Conservation (phyloP, 2,888 invertebrate genomes). For the Acronicta aceris region DNA sequence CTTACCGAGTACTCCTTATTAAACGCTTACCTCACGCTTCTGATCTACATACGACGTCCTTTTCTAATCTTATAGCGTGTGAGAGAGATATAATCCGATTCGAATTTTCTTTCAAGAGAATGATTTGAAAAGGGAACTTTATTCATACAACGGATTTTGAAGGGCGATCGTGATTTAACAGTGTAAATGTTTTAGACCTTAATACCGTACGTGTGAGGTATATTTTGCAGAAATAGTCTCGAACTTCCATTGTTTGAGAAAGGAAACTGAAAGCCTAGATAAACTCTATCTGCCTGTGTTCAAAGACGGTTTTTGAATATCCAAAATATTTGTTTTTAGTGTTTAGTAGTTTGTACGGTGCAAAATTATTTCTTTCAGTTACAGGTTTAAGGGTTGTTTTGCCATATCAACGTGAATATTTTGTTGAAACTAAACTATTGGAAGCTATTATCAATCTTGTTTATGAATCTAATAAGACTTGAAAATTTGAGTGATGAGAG, state of each 20-base stretch:
- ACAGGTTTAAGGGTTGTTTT: slow-evolving; percentile 27
- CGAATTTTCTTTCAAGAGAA: slow-evolving; percentile 62
- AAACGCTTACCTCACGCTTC: slow-evolving; percentile 38
- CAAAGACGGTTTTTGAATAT: slow-evolving; percentile 20
- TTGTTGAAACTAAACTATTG: slow-evolving; percentile 51
- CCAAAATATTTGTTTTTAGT: neutral
- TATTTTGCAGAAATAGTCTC: neutral
- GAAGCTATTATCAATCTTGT: slow-evolving; percentile 76
- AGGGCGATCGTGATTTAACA: slow-evolving; percentile 7
- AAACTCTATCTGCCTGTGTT: neutral
- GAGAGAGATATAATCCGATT: slow-evolving; percentile 52
- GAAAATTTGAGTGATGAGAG: slow-evolving; percentile 71
- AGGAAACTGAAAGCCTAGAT: slow-evolving; percentile 5
- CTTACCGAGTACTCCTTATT: slow-evolving; percentile 58
- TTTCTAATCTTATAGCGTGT: slow-evolving; percentile 44
- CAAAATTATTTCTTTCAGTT: slow-evolving; percentile 25
- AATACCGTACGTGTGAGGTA: rapidly evolving
- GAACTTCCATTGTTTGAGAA: neutral
- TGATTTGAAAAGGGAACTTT: slow-evolving; percentile 65
- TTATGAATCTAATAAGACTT: slow-evolving; percentile 78
- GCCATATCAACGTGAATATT: slow-evolving; percentile 18
- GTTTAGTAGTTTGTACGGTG: neutral
- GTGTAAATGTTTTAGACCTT: slow-evolving; percentile 9
- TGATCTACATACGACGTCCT: slow-evolving; percentile 30
- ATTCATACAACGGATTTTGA: slow-evolving; percentile 22